Conservation (phyloP, 2,113 vertebrate genomes). For the Saccopteryx bilineata region DNA sequence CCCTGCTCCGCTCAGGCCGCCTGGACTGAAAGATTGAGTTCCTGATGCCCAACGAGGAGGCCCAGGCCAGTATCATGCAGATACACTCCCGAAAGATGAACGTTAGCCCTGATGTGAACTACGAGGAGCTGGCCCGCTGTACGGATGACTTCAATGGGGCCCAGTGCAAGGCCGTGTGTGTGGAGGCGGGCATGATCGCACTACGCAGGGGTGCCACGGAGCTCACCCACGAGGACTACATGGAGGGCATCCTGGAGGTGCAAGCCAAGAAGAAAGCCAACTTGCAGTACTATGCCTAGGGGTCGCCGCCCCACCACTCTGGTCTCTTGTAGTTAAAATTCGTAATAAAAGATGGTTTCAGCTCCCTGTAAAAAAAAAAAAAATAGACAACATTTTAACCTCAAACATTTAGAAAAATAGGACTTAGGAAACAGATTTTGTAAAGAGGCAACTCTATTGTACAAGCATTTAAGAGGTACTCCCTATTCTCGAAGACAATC, state of each 20-base stretch:
- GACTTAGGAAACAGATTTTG: constrained; percentile 29
- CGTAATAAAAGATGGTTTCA: constrained; percentile 69
- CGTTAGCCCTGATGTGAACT: constrained; percentile 98
- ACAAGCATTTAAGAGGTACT: not conserved
- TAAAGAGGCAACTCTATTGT: not conserved
- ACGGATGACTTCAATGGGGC: constrained; percentile 99
- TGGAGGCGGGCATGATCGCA: constrained; percentile 98
- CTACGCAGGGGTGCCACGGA: constrained; percentile 97
- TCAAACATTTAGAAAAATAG: constrained; percentile 38
- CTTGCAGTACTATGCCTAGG: constrained; percentile 97
- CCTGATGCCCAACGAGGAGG: constrained; percentile 98
- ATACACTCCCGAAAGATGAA: constrained; percentile 99
- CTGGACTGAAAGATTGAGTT: constrained; percentile 99
- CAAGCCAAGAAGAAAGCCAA: constrained; percentile 99
- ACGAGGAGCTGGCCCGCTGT: constrained; percentile 97
- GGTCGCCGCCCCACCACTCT: fast-evolving
- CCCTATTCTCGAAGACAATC: not conserved
- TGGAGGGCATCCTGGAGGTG: constrained; percentile 99
- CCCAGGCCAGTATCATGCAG: constrained; percentile 98
- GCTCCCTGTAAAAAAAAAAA: not conserved
- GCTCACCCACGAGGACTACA: constrained; percentile 98
- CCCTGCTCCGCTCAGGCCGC: constrained; percentile 96
- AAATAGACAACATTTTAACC: constrained; percentile 27
- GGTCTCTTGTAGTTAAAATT: not conserved
- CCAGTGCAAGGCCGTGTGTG: constrained; percentile 98